Evolutionary conservation across 2,113 vertebrate species (phyloP).

Genomic region (Oxyura jamaicensis): DNA sequence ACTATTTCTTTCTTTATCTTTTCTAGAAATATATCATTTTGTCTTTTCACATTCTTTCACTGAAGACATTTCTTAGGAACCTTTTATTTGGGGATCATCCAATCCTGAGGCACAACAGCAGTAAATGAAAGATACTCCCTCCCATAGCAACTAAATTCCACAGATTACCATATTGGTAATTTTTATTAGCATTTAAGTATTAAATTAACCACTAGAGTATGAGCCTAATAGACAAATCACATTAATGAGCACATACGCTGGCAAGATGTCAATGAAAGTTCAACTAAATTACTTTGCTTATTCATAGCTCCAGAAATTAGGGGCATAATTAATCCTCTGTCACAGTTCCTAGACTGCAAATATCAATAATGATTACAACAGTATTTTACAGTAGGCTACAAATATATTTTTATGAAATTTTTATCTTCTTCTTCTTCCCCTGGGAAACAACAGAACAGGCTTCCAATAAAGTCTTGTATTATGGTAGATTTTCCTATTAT

Average conservation of each 20-base stretch:
- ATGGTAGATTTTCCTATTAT: neutral
- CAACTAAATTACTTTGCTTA: constrained; percentile 24
- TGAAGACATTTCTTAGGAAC: neutral
- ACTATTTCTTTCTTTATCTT: neutral
- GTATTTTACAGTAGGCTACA: neutral
- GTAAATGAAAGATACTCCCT: neutral
- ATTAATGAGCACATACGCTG: neutral
- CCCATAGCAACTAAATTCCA: neutral
- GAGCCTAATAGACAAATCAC: neutral
- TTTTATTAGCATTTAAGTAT: neutral
- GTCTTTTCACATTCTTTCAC: neutral
- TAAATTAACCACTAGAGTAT: neutral
- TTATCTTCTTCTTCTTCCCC: no score
- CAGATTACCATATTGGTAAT: neutral
- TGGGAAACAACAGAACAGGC: neutral
- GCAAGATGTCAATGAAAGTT: constrained; percentile 8
- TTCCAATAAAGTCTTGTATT: neutral
- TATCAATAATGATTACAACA: neutral
- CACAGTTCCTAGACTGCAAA: neutral
- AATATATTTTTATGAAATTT: neutral
- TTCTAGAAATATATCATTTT: neutral
- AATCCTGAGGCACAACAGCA: neutral
- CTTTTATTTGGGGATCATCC: neutral
- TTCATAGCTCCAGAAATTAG: neutral
- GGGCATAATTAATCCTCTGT: constrained; percentile 2